Percentiles rank a stretch among this genome's conserved stretches.
phyloP scores from a whole-genome alignment of 2,888 invertebrate species.

The Euplagia quadripunctaria region DNA sequence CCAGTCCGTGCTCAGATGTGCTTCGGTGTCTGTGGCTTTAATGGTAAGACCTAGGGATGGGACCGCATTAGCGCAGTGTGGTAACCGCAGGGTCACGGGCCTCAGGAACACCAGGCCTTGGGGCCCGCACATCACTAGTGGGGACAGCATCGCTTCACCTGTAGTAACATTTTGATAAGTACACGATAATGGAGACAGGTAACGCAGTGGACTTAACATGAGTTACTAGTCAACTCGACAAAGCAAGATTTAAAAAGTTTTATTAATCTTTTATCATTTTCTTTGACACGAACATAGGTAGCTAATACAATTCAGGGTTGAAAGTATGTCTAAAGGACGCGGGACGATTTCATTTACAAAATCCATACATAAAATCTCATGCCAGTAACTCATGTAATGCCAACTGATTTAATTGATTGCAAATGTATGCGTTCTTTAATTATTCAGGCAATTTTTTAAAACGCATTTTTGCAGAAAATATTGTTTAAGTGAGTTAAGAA shows the following conservation, averaged over 20 bases:
- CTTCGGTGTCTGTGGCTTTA: constrained; percentile 93
- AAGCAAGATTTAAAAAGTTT: no score
- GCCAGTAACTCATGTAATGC: constrained; percentile 8
- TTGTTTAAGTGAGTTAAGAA: not conserved
- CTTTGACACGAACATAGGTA: not conserved
- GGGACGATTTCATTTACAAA: no score
- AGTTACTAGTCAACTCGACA: not conserved
- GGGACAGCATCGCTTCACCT: constrained; percentile 98
- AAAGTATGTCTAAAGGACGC: not conserved
- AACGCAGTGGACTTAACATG: constrained; percentile 4
- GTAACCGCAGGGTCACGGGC: constrained; percentile 96
- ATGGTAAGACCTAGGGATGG: constrained; percentile 92
- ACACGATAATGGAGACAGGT: constrained; percentile 4
- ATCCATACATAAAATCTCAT: not conserved
- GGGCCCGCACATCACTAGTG: constrained; percentile 98
- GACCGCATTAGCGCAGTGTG: constrained; percentile 94
- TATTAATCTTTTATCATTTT: not conserved
- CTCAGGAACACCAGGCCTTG: constrained; percentile 95
- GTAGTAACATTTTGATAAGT: constrained; percentile 45
- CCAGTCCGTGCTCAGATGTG: constrained; percentile 94
- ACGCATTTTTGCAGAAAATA: constrained; percentile 3
- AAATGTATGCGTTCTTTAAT: constrained; percentile 1
- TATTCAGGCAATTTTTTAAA: not conserved
- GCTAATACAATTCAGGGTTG: not conserved
- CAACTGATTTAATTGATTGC: not conserved